Percentiles rank a stretch among this genome's conserved stretches.
These are phyloP conservation scores for Zaprionus taronus DNA, from an alignment of 1,140 invertebrate genomes.

Conservation along the genomic window DNA sequence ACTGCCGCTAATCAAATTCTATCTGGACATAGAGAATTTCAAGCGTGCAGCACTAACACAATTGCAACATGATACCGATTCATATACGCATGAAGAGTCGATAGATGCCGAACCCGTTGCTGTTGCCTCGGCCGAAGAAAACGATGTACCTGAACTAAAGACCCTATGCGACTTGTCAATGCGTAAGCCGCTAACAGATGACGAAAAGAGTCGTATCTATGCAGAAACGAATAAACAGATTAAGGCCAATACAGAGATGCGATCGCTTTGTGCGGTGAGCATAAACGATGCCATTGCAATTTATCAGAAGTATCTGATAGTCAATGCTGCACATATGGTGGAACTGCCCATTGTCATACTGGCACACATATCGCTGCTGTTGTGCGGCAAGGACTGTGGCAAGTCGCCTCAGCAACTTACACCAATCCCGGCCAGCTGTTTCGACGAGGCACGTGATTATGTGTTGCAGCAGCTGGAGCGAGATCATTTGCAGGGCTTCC, in stretches of 20 bases:
- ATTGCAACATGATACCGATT: constrained; percentile 14
- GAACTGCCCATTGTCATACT: constrained; percentile 84
- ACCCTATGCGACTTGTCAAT: constrained; percentile 79
- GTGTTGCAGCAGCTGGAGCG: constrained; percentile 88
- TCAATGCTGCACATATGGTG: constrained; percentile 83
- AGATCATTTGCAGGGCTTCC: constrained; percentile 88
- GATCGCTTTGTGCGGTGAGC: constrained; percentile 74
- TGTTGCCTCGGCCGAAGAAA: constrained; percentile 42
- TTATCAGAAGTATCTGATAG: constrained; percentile 86
- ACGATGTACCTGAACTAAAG: constrained; percentile 83
- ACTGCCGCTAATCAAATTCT: constrained; percentile 88
- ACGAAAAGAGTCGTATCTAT: constrained; percentile 83
- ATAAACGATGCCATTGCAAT: constrained; percentile 85
- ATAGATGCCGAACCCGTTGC: constrained; percentile 4
- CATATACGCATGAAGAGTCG: constrained; percentile 2
- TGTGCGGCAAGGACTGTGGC: constrained; percentile 78
- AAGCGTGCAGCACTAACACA: constrained; percentile 66
- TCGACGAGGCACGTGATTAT: constrained; percentile 88
- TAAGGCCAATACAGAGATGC: constrained; percentile 49
- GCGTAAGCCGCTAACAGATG: constrained; percentile 81
- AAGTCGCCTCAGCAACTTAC: constrained; percentile 36
- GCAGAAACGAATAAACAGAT: constrained; percentile 80
- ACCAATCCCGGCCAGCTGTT: constrained; percentile 85
- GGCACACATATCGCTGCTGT: constrained; percentile 84
- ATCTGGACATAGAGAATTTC: constrained; percentile 90